These are phyloP conservation scores for Melieria picta DNA, from an alignment of 2,888 invertebrate species.

Conservation along the genomic window DNA sequence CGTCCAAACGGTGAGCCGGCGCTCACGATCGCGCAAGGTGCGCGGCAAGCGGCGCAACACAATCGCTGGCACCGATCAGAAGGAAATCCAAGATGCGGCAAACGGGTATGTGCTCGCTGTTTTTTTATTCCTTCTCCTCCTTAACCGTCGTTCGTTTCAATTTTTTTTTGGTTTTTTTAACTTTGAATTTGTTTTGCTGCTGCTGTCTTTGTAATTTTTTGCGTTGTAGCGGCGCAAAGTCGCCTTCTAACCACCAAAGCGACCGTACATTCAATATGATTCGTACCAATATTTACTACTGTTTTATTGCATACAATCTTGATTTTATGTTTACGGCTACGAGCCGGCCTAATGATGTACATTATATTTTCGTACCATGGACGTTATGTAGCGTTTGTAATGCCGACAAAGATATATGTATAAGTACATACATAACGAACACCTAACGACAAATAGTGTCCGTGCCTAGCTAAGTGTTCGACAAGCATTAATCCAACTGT, in stretches of 20 bases:
- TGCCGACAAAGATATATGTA: slow-evolving; percentile 1
- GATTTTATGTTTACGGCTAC: slow-evolving; percentile 16
- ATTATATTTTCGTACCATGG: neutral
- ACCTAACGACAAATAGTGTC: too few relatives aligned
- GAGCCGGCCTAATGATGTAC: slow-evolving; percentile 20
- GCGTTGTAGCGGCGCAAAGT: neutral
- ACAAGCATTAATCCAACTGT: too few relatives aligned
- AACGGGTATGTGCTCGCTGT: slow-evolving; percentile 74
- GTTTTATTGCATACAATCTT: slow-evolving; percentile 29
- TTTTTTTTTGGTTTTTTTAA: too few relatives aligned
- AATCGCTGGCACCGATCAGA: slow-evolving; percentile 89
- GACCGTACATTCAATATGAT: neutral
- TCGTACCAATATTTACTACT: slow-evolving; percentile 3
- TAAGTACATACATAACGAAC: neutral
- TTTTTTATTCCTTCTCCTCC: neutral
- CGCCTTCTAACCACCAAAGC: neutral
- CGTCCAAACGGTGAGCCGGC: slow-evolving; percentile 74
- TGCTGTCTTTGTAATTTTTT: too few relatives aligned
- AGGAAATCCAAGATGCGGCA: slow-evolving; percentile 86
- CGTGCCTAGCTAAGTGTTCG: too few relatives aligned
- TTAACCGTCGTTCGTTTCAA: too few relatives aligned
- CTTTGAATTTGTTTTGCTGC: too few relatives aligned
- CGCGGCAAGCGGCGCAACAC: slow-evolving; percentile 89
- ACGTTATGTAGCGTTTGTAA: neutral
- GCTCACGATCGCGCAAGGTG: slow-evolving; percentile 78